A percentile compares a stretch with the other conserved stretches of the same genome.
phyloP scores from a whole-genome alignment of 30 jellyfish, hydroid and myxozoan species.

The Nemopilema nomurai region DNA sequence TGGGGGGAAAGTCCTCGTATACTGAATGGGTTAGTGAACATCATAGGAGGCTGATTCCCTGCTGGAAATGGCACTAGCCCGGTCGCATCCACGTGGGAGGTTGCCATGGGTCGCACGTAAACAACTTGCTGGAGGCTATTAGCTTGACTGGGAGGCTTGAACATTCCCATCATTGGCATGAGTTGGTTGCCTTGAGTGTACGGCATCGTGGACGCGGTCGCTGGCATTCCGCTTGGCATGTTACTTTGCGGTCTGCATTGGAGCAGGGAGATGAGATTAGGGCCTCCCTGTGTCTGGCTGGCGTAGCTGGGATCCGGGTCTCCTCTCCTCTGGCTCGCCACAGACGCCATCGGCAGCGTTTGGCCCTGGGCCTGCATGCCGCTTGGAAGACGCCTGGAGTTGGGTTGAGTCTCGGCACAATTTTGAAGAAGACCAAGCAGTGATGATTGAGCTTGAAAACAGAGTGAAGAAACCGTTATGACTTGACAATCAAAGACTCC shows the following conservation, averaged over 20 bases:
- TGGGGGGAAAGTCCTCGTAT: slow-evolving; percentile 45
- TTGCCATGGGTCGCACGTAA: slow-evolving; percentile 13
- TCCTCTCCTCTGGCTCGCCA: background rate
- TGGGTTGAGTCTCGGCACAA: background rate
- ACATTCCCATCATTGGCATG: background rate
- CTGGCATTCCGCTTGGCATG: background rate
- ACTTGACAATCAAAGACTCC: too few relatives aligned
- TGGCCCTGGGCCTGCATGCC: background rate
- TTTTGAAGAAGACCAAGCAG: background rate
- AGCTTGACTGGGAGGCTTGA: background rate
- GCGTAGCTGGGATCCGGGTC: background rate
- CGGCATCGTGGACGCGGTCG: background rate
- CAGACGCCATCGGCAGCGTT: background rate
- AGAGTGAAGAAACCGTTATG: too few relatives aligned
- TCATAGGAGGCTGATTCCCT: background rate
- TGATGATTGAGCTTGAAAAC: background rate
- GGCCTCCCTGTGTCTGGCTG: background rate
- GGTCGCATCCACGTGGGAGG: background rate
- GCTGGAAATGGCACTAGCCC: slow-evolving; percentile 11
- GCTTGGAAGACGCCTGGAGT: background rate
- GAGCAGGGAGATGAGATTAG: slow-evolving; percentile 28
- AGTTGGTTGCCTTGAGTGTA: background rate
- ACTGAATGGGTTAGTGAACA: background rate
- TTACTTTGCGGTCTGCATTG: slow-evolving; percentile 19
- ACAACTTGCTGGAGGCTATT: slow-evolving; percentile 2